A percentile compares a stretch with the other conserved stretches of the same genome.
Evolutionary conservation across 1,140 invertebrate species (phyloP).

Genomic region (Phocides pigmalion): DNA sequence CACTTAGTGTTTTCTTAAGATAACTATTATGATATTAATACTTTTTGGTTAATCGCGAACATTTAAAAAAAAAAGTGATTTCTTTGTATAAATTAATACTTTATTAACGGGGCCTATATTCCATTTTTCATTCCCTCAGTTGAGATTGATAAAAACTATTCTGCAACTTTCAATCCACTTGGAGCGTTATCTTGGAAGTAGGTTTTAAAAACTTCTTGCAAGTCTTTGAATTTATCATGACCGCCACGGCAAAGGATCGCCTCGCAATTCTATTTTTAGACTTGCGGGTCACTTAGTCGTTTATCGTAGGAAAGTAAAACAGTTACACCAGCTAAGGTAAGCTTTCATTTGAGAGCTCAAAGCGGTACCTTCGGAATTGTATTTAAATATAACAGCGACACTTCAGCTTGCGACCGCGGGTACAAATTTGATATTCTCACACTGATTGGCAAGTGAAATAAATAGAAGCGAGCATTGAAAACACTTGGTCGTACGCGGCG

Average conservation of each 20-base stretch:
- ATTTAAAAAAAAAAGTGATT: no score
- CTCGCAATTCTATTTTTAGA: conserved; percentile 15
- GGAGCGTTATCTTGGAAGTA: conserved; percentile 11
- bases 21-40: no score
- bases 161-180: conserved; percentile 7
- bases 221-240: conserved; percentile 18
- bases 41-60: no score
- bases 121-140: not conserved
- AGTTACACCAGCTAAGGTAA: not conserved
- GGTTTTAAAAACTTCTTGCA: conserved; percentile 14
- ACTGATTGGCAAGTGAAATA: no score
- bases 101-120: not conserved
- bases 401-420: no score
- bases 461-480: no score
- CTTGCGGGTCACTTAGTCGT: conserved; percentile 12
- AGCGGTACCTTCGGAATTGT: not conserved
- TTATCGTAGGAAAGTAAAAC: not conserved
- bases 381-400: no score
- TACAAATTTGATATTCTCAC: no score
- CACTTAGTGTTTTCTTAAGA: no score
- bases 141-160: conserved; percentile 3
- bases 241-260: conserved; percentile 3
- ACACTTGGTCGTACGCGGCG: no score
- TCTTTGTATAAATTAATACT: no score
- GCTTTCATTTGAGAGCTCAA: not conserved